These are phyloP conservation scores for Microctonus hyperodae DNA, from an alignment of 2,888 invertebrate species.

Conservation along the genomic window DNA sequence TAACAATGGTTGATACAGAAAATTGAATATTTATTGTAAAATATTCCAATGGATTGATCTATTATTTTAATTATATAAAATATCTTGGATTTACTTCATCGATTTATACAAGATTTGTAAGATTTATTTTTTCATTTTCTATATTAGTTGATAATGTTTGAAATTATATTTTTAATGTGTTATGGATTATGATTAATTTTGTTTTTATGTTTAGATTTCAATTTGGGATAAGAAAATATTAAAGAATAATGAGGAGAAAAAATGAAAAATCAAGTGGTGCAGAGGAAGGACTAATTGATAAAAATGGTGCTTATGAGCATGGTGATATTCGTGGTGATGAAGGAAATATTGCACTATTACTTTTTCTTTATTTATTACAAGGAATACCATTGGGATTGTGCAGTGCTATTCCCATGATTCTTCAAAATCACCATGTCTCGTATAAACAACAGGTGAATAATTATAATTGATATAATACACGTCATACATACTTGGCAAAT, in stretches of 20 bases:
- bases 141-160: no score
- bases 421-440: conserved; percentile 90
- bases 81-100: no score
- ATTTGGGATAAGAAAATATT: not conserved
- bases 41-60: no score
- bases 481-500: not conserved
- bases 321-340: conserved; percentile 71
- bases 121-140: not conserved
- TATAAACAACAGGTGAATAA: conserved; percentile 86
- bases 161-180: no score
- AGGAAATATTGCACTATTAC: conserved; percentile 82
- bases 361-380: conserved; percentile 93
- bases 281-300: conserved; percentile 39
- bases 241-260: conserved; percentile 41
- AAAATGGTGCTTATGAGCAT: conserved; percentile 40
- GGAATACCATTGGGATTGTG: conserved; percentile 95
- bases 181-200: not conserved
- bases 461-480: no score
- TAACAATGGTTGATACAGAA: conserved; percentile 22
- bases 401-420: conserved; percentile 92
- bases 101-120: not conserved
- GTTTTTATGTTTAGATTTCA: not conserved
- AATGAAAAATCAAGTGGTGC: conserved; percentile 34
- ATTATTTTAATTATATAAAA: no score
- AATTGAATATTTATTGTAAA: not conserved